Conservation (phyloP, 2,888 invertebrate species). For the Cheilosia vernalis region DNA sequence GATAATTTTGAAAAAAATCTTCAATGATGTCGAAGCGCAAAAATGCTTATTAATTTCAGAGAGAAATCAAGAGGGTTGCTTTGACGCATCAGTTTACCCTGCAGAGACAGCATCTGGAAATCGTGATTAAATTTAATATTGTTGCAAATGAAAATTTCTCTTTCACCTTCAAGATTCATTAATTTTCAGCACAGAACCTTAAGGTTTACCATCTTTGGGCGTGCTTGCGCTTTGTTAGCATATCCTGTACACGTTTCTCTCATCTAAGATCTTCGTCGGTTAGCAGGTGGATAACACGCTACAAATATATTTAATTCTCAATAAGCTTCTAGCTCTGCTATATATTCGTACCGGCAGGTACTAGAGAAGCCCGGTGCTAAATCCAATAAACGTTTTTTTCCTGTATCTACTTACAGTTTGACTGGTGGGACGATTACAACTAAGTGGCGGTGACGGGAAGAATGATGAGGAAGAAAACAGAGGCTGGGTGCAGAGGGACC, state of each 20-base stretch:
- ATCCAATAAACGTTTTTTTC: conserved; percentile 65
- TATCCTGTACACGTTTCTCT: conserved; percentile 39
- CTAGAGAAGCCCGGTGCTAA: conserved; percentile 60
- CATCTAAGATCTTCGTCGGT: conserved; percentile 33
- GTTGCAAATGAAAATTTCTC: conserved; percentile 60
- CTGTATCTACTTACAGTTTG: conserved; percentile 39
- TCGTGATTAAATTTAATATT: conserved; percentile 65
- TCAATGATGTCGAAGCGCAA: no score
- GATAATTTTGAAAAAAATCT: no score
- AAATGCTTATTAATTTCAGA: conserved; percentile 18
- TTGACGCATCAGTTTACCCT: background rate
- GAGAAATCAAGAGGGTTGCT: conserved; percentile 18
- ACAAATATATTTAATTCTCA: conserved; percentile 72
- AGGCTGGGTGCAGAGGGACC: conserved; percentile 17
- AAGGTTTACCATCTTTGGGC: conserved; percentile 31
- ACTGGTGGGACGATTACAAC: conserved; percentile 57
- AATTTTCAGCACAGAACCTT: conserved; percentile 26
- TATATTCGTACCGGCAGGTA: conserved; percentile 55
- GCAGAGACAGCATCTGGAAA: conserved; percentile 53
- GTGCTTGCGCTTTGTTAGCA: conserved; percentile 29
- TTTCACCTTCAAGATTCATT: conserved; percentile 61
- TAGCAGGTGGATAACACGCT: conserved; percentile 72
- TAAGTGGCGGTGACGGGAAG: conserved; percentile 70
- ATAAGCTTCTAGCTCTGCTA: conserved; percentile 65
- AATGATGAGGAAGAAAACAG: conserved; percentile 17